A percentile compares a stretch with the other conserved stretches of the same genome.
Conservation (phyloP, 2,797 vertebrate genomes). For the Heteromormyrus szaboi region DNA sequence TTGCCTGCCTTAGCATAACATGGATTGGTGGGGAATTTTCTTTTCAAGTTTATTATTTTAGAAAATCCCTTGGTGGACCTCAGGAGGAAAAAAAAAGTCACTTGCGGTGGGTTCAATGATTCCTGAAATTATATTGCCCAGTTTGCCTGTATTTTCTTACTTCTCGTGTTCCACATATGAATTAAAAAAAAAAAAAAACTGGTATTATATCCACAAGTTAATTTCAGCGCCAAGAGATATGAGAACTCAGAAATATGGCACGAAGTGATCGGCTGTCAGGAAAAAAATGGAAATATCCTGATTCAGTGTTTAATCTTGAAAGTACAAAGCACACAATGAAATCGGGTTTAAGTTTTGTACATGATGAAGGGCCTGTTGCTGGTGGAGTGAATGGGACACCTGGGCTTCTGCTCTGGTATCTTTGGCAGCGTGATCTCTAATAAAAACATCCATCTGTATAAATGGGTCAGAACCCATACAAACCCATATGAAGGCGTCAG, state of each 20-base stretch:
- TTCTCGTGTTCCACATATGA: constrained; percentile 1
- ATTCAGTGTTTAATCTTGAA: not conserved
- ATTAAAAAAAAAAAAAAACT: not conserved
- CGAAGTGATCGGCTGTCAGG: not conserved
- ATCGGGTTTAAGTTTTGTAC: not conserved
- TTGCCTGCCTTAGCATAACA: constrained; percentile 21
- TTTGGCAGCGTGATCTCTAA: not conserved
- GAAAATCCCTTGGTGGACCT: constrained; percentile 14
- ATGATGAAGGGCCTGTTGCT: not conserved
- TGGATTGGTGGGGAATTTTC: constrained; percentile 9
- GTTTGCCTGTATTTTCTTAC: not conserved
- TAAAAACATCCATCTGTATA: constrained; percentile 5
- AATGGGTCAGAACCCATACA: not conserved
- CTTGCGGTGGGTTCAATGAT: constrained; percentile 8
- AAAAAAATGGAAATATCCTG: not conserved
- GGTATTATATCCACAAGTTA: not conserved
- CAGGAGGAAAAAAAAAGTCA: constrained; percentile 7
- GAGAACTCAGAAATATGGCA: not conserved
- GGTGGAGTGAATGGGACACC: not conserved
- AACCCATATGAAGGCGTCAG: not conserved
- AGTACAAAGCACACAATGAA: not conserved
- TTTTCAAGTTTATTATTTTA: constrained; percentile 24
- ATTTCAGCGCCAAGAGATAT: not conserved
- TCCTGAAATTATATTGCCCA: constrained; percentile 14
- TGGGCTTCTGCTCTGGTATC: not conserved